phyloP scores from a whole-genome alignment of 2,888 invertebrate species.

The Allygus modestus region DNA sequence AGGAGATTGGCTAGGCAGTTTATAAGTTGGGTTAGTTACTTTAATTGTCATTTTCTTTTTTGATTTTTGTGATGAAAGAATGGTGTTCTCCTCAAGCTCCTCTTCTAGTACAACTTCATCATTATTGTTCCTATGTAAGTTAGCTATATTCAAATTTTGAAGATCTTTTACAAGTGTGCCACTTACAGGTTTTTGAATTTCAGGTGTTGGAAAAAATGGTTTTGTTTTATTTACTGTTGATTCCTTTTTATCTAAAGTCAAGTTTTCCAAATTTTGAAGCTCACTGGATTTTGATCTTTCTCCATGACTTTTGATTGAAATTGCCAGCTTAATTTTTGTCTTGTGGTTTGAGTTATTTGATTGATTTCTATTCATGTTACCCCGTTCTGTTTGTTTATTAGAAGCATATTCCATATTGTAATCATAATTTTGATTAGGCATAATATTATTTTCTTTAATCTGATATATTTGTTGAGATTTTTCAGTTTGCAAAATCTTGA shows the following conservation, averaged over 20 bases:
- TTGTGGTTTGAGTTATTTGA: not conserved
- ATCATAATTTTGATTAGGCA: not conserved
- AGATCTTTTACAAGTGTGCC: not conserved
- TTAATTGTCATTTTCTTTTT: slow-evolving; percentile 1
- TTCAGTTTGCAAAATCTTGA: not conserved
- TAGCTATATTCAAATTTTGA: not conserved
- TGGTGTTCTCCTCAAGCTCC: not conserved
- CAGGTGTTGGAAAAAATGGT: not conserved
- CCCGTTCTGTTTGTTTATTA: not conserved
- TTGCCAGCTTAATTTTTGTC: not conserved
- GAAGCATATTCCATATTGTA: not conserved
- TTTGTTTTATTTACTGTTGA: not conserved
- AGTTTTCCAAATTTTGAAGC: not conserved
- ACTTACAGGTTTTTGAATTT: not conserved
- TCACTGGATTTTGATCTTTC: not conserved
- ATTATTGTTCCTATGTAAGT: not conserved
- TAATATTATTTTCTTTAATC: not conserved
- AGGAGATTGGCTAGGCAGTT: not conserved
- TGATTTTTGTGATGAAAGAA: slow-evolving; percentile 5
- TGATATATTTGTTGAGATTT: not conserved
- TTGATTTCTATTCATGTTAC: not conserved
- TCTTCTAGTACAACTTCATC: not conserved
- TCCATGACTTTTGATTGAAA: not conserved
- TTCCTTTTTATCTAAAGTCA: not conserved
- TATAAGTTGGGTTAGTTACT: not conserved